Evolutionary conservation across 2,113 vertebrate species (phyloP), one percentile per base, ranked within the genome.

Genomic region (Tachysurus vachellii): DNA sequence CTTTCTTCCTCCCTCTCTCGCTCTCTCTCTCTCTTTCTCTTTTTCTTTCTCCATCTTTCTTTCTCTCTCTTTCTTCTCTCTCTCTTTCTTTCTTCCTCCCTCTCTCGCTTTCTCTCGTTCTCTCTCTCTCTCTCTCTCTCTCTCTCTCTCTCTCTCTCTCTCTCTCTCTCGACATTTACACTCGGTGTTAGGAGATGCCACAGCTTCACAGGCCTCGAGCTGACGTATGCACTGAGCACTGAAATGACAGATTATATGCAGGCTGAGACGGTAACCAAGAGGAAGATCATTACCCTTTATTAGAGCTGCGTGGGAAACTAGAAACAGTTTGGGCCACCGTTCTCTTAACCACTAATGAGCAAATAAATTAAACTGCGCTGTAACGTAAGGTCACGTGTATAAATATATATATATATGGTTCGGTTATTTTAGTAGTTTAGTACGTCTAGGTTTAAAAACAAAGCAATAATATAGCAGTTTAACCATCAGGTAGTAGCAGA

Each of bases 191-290:
- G 42, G 50, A 75, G 80, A 62, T 87, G 56, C 80, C 19, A 26
- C 59, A 13, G 77, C 76, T 64, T 86, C 77, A 53, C 31, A 31
- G 26, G 56, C 56, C 64, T 73, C 53, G 4, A 16, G 7, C 79
- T 75, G 86, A 62, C 21, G 80, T 59, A 44, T 80, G 56, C 44
- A 75, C 62, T 64, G 28, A 89, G 50, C 56, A 17, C 56, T 79
- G 28, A 87, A 87, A 85, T 88, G 87, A 89, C 82, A 84, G 85
- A 85, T 85, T 84, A 79, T 73, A 89, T 91, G 86, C 87, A 91
- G 85, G 68, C 64, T 89, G 82, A 88, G 85, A 82, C 71, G 75
- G 62, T 71, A 85, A 75, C 19, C 64, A 83, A 28, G 82, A 89
- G 66, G 47, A 77, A 62, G 31, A 80, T 85, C 31, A 64, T 82